Percentiles rank a stretch among this genome's conserved stretches.
phyloP scores from a whole-genome alignment of 2,797 vertebrate genomes.

The Helicolenus hilgendorfi region DNA sequence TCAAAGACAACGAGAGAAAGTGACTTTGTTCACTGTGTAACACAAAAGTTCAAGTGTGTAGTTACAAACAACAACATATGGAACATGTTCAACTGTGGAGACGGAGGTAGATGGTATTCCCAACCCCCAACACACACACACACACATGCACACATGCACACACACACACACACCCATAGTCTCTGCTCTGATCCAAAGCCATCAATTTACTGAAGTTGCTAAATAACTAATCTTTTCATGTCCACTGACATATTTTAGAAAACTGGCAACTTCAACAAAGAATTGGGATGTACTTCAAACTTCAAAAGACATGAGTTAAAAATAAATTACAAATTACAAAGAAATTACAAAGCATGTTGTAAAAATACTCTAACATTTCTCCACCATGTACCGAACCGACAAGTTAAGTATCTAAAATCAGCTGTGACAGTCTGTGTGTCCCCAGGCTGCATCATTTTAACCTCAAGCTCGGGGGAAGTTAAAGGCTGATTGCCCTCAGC shows the following conservation, averaged over 20 bases:
- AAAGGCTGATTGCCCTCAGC: slow-evolving; percentile 49
- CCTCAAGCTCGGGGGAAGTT: slow-evolving; percentile 36
- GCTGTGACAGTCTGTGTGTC: slow-evolving; percentile 27
- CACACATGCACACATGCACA: not conserved
- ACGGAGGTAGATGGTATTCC: not conserved
- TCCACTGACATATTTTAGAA: not conserved
- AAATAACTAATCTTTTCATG: not conserved
- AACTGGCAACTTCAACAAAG: not conserved
- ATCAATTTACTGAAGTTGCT: not conserved
- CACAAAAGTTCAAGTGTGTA: not conserved
- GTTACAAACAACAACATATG: slow-evolving; percentile 29
- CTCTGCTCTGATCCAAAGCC: not conserved
- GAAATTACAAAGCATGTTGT: not conserved
- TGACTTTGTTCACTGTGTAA: not conserved
- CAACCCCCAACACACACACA: not conserved
- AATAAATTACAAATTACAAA: not conserved
- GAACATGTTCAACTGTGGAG: slow-evolving; percentile 25
- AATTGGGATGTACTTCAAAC: not conserved
- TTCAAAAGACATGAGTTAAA: not conserved
- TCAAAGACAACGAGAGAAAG: not conserved
- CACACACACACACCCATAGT: not conserved
- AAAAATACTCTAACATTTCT: not conserved
- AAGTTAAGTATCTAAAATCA: not conserved
- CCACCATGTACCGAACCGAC: not conserved
- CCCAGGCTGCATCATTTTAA: slow-evolving; percentile 52